These are phyloP conservation scores for Henricia sp. DNA, from an alignment of 53 echinoderm and acorn worm species.

Conservation along the genomic window DNA sequence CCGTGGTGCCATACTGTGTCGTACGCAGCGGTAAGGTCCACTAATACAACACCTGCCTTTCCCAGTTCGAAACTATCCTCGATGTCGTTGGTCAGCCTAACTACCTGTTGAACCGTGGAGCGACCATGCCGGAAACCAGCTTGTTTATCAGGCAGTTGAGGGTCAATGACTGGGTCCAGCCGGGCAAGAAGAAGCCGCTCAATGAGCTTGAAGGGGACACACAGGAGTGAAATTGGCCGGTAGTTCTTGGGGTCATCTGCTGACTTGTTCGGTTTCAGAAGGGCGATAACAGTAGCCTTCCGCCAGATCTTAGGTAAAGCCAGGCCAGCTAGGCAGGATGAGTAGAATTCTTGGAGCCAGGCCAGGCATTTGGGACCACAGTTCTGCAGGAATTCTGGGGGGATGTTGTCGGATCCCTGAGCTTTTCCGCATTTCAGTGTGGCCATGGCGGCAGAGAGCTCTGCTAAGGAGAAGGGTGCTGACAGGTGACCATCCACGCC, in stretches of 20 bases:
- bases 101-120: neutral
- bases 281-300: slow-evolving; percentile 20
- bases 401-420: slow-evolving; percentile 43
- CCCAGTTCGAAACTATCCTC: slow-evolving; percentile 41
- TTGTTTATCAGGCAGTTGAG: slow-evolving; percentile 13
- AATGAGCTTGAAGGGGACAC: slow-evolving; percentile 56
- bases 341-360: slow-evolving; percentile 64
- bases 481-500: slow-evolving; percentile 51
- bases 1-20: slow-evolving; percentile 70
- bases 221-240: slow-evolving; percentile 63
- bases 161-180: slow-evolving; percentile 25
- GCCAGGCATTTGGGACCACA: slow-evolving; percentile 45
- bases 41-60: slow-evolving; percentile 53
- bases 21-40: slow-evolving; percentile 69
- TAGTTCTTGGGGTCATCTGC: slow-evolving; percentile 61
- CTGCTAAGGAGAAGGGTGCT: slow-evolving; percentile 48
- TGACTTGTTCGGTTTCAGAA: slow-evolving; percentile 61
- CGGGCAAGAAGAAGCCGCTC: slow-evolving; percentile 48
- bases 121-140: slow-evolving; percentile 25
- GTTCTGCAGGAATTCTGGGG: slow-evolving; percentile 41
- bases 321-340: slow-evolving; percentile 27
- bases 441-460: slow-evolving; percentile 11
- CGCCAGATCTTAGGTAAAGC: slow-evolving; percentile 42
- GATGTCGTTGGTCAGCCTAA: slow-evolving; percentile 23
- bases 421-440: slow-evolving; percentile 42